A percentile compares a stretch with the other conserved stretches of the same genome.
These are phyloP conservation scores for Champsocephalus esox DNA, from an alignment of 2,797 vertebrate genomes.

Conservation along the genomic window DNA sequence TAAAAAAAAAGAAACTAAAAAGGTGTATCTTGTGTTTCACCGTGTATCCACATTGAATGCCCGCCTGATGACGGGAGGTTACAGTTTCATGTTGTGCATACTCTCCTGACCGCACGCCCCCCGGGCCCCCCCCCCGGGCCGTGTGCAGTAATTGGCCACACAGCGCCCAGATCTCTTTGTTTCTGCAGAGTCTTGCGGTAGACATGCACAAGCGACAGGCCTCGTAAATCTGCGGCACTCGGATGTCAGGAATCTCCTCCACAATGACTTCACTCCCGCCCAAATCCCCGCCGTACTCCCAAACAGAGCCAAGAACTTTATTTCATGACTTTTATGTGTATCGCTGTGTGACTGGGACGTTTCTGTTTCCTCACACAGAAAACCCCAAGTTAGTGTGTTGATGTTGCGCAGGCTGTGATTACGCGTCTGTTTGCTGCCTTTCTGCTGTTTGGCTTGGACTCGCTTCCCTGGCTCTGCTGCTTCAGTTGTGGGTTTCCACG, in stretches of 20 bases:
- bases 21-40: slow-evolving; percentile 19
- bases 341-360: slow-evolving; percentile 20
- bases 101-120: slow-evolving; percentile 65
- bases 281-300: slow-evolving; percentile 55
- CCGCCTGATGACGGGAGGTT: slow-evolving; percentile 53
- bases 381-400: slow-evolving; percentile 48
- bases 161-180: slow-evolving; percentile 78
- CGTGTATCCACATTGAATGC: slow-evolving; percentile 51
- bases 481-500: slow-evolving; percentile 67
- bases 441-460: slow-evolving; percentile 73
- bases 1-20: neutral
- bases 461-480: slow-evolving; percentile 64
- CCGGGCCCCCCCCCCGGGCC: slow-evolving; percentile 59
- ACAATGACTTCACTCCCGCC: slow-evolving; percentile 77
- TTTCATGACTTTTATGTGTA: slow-evolving; percentile 49
- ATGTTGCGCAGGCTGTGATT: slow-evolving; percentile 65
- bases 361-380: slow-evolving; percentile 34
- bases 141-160: slow-evolving; percentile 81
- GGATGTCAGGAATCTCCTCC: slow-evolving; percentile 70
- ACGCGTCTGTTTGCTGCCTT: slow-evolving; percentile 64
- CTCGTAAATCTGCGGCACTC: slow-evolving; percentile 83
- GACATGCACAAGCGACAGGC: slow-evolving; percentile 76
- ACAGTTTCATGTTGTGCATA: slow-evolving; percentile 55
- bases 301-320: slow-evolving; percentile 36
- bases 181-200: slow-evolving; percentile 82